A percentile compares a stretch with the other conserved stretches of the same genome.
phyloP scores from a whole-genome alignment of 2,113 vertebrate species.

The Thunnus thynnus region DNA sequence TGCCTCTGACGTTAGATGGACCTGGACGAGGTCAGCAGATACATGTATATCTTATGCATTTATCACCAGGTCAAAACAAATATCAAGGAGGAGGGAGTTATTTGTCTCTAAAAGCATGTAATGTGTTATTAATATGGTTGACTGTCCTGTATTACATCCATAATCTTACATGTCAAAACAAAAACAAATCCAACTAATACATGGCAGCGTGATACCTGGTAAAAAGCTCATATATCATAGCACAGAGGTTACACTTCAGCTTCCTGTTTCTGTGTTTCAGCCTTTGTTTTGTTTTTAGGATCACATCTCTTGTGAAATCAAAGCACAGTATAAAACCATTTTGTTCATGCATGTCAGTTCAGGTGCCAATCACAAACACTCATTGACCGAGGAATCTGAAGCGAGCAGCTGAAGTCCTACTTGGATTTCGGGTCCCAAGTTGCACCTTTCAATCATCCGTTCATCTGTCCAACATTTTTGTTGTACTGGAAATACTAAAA shows the following conservation, averaged over 20 bases:
- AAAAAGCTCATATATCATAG: background rate
- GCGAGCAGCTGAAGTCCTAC: background rate
- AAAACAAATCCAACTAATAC: background rate
- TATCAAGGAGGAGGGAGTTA: background rate
- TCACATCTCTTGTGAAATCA: too few relatives aligned
- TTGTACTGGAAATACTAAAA: constrained; percentile 36
- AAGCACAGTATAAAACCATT: too few relatives aligned
- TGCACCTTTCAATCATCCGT: constrained; percentile 19
- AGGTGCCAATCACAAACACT: background rate
- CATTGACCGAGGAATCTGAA: too few relatives aligned
- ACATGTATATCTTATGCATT: background rate
- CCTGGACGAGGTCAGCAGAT: constrained; percentile 1
- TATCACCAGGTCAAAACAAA: constrained; percentile 6
- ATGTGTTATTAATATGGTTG: background rate
- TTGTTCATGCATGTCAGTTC: background rate
- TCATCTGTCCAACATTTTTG: constrained; percentile 32
- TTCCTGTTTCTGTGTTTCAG: background rate
- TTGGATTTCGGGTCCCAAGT: background rate
- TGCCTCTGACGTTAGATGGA: background rate
- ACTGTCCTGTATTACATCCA: background rate
- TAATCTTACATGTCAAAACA: constrained; percentile 1
- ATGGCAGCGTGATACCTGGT: background rate
- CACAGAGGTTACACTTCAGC: background rate
- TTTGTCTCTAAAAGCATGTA: background rate
- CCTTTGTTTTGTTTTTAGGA: background rate